These are phyloP conservation scores for Loris lydekkerianus DNA, from an alignment of 2,797 vertebrate genomes.

Conservation along the genomic window DNA sequence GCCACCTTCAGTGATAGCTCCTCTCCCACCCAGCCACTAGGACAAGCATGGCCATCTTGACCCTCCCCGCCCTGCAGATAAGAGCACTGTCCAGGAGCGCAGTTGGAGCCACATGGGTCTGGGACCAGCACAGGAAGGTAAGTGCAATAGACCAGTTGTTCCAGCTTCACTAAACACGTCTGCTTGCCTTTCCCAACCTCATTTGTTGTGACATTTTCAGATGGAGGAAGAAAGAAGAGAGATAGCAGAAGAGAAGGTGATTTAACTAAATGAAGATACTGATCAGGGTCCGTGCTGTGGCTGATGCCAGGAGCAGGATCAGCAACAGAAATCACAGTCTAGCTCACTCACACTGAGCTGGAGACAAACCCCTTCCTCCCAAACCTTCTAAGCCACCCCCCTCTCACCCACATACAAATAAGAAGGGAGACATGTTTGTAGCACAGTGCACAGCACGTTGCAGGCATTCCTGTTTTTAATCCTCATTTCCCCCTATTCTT, in stretches of 20 bases:
- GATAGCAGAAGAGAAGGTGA: neutral
- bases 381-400: neutral
- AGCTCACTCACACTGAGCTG: neutral
- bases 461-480: neutral
- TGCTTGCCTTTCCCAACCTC: neutral
- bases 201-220: neutral
- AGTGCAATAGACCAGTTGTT: neutral
- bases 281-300: neutral
- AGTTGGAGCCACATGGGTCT: neutral
- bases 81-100: neutral
- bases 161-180: neutral
- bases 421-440: neutral
- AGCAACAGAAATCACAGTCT: neutral
- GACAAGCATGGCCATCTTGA: neutral
- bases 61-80: neutral
- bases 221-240: neutral
- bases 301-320: neutral
- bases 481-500: neutral
- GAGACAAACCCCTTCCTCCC: neutral
- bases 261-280: neutral
- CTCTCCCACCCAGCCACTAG: neutral
- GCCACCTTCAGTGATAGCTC: neutral
- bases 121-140: fast-evolving
- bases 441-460: neutral
- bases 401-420: constrained; percentile 41